Evolutionary conservation across 2,888 invertebrate species (phyloP).

Genomic region (Drosophila recens): DNA sequence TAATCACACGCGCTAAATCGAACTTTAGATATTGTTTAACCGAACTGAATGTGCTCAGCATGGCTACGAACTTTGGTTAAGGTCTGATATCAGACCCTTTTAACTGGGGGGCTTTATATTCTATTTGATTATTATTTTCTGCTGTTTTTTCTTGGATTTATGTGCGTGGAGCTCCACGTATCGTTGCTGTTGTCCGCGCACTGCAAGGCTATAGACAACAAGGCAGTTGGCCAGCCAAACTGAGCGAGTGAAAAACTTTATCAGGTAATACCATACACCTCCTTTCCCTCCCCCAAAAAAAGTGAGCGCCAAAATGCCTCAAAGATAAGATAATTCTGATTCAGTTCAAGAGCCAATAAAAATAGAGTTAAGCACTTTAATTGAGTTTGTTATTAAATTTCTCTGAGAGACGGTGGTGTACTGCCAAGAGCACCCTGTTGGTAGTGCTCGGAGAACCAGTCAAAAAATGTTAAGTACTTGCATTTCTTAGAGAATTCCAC

Average conservation of each 20-base stretch:
- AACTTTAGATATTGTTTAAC: constrained; percentile 89
- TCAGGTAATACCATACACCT: constrained; percentile 10
- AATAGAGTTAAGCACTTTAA: constrained; percentile 41
- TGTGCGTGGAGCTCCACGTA: constrained; percentile 59
- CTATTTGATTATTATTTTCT: background rate
- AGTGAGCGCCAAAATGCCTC: constrained; percentile 10
- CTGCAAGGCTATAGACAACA: constrained; percentile 47
- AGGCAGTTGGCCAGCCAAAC: constrained; percentile 1
- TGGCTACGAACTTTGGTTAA: constrained; percentile 67
- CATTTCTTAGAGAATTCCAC: background rate
- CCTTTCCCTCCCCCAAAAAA: background rate
- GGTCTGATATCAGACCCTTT: constrained; percentile 5
- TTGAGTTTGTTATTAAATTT: constrained; percentile 37
- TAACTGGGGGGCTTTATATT: background rate
- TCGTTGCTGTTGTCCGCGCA: constrained; percentile 57
- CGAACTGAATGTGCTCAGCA: constrained; percentile 88
- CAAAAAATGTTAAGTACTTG: no score
- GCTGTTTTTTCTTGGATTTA: constrained; percentile 7
- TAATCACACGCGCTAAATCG: constrained; percentile 87
- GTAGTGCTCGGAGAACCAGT: background rate
- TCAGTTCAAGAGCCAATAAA: constrained; percentile 21
- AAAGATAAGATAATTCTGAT: constrained; percentile 60
- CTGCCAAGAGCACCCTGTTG: background rate
- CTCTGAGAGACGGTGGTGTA: background rate
- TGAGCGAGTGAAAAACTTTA: constrained; percentile 25